Base-by-base conservation (phyloP, 30 jellyfish, hydroid and myxozoan species). In the Hydractinia symbiolongicarpus region DNA sequence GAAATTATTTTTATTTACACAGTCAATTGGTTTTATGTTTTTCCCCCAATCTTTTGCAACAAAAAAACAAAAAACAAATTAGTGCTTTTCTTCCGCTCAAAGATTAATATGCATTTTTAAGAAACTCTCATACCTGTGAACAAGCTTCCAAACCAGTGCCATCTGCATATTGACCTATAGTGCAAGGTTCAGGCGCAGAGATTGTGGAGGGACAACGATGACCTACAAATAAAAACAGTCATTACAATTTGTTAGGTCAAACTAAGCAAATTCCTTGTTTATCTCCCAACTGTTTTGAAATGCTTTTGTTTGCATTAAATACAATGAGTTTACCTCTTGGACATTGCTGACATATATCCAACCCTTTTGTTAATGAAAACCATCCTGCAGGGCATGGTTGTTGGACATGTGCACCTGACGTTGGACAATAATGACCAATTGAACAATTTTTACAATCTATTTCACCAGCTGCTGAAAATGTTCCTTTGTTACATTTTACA, bases 61-160 rank as follows among this genome's bases (percentile, higher is more conserved):
- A 68, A 68, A 20, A 11, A 3, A 10, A 1, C 0, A 68, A 14
- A 58, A 17, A 58, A 17, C 69, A 11, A 58, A 58, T 58, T 19
- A 1, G 66, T 21, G 44, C 44, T 30, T 30, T 30, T 30, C 44
- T 30, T 13, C n/a, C 1, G n/a, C 19, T 60, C 19, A 19, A 77
- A 9, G 50, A 4, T 5, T 4, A 66, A 51, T 5, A 66, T 17
- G 54, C 13, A n/a, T 20, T 20, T 9, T 4, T 16, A 5, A 50
- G 55, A 13, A 7, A 19, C 4, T 19, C 21, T 0, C 76, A 19
- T 77, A 88, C 96, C 87, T 79, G 81, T 68, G 66, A 56, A 66
- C 96, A 89, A 13, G 66, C 60, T 11, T 85, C 81, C 75, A 73
- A 86, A 11, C 96, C 96, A 30, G 94, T 85, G 11, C 91, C 90